A percentile compares a stretch with the other conserved stretches of the same genome.
Conservation (phyloP, 2,113 vertebrate genomes). For the Myrmecobius fasciatus region DNA sequence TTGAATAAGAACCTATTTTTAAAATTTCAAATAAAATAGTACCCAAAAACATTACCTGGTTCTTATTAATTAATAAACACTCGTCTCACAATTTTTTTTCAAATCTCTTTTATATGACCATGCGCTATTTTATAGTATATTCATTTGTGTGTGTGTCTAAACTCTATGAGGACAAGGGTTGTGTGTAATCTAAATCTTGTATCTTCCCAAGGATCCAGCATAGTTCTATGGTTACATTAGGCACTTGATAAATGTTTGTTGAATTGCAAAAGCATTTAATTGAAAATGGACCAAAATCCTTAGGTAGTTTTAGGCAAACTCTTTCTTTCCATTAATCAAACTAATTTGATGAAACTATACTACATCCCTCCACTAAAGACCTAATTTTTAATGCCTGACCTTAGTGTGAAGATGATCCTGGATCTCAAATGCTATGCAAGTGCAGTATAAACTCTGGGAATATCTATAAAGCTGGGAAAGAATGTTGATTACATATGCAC, state of each 20-base stretch:
- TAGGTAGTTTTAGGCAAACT: background rate
- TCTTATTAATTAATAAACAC: no score
- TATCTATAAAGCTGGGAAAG: background rate
- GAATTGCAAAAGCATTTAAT: background rate
- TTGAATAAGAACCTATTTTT: background rate
- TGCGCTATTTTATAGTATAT: background rate
- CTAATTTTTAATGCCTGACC: background rate
- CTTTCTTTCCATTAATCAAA: background rate
- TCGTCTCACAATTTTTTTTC: background rate
- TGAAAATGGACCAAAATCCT: background rate
- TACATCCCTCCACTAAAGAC: background rate
- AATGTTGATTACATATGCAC: background rate
- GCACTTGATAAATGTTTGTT: background rate
- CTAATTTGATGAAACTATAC: background rate
- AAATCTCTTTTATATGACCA: background rate
- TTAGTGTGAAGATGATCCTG: background rate
- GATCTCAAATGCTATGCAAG: background rate
- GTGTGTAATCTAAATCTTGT: rapidly evolving
- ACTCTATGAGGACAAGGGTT: no score
- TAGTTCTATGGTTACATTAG: rapidly evolving
- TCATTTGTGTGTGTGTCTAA: background rate
- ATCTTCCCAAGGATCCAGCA: rapidly evolving
- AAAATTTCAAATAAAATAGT: background rate
- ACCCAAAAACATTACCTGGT: background rate
- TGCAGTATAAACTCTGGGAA: background rate